Conservation (phyloP, 2,888 invertebrate species). For the Piscicola geometra region DNA sequence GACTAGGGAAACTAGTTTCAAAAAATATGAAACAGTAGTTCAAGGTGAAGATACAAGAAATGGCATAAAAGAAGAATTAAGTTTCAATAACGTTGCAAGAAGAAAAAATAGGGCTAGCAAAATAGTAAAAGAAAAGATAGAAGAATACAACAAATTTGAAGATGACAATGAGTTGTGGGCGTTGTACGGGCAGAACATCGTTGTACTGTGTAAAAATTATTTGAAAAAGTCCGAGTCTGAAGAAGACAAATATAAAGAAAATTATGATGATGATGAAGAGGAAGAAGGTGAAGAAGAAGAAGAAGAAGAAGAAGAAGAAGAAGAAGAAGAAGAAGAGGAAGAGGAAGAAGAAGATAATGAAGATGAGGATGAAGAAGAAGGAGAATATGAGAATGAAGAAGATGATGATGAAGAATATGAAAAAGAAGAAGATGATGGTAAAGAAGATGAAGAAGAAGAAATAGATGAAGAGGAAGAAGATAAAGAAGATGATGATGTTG, state of each 20-base stretch:
- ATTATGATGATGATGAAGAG: slow-evolving; percentile 17
- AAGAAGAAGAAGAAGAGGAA: slow-evolving; percentile 10
- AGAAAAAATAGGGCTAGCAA: neutral
- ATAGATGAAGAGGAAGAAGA: neutral
- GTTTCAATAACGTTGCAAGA: neutral
- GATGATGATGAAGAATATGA: slow-evolving; percentile 26
- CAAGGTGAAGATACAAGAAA: neutral
- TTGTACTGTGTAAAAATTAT: slow-evolving; percentile 11
- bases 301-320: slow-evolving; percentile 15
- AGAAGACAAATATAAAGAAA: neutral
- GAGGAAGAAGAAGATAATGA: slow-evolving; percentile 24
- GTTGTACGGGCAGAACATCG: neutral
- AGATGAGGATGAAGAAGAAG: slow-evolving; percentile 14
- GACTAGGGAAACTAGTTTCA: too few relatives aligned
- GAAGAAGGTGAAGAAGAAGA: slow-evolving; percentile 17
- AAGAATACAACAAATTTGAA: neutral
- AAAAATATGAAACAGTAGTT: too few relatives aligned
- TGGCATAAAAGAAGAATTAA: neutral
- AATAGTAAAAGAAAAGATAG: neutral
- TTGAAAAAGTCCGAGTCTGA: neutral
- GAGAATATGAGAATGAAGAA: slow-evolving; percentile 11
- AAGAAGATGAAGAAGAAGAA: slow-evolving; percentile 10
- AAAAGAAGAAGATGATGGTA: slow-evolving; percentile 11
- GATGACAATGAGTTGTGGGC: slow-evolving; percentile 12
- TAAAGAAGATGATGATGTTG: too few relatives aligned